Percentiles rank a stretch among this genome's conserved stretches.
Evolutionary conservation across 2,888 invertebrate species (phyloP).

Genomic region (Nymphalis c-album): DNA sequence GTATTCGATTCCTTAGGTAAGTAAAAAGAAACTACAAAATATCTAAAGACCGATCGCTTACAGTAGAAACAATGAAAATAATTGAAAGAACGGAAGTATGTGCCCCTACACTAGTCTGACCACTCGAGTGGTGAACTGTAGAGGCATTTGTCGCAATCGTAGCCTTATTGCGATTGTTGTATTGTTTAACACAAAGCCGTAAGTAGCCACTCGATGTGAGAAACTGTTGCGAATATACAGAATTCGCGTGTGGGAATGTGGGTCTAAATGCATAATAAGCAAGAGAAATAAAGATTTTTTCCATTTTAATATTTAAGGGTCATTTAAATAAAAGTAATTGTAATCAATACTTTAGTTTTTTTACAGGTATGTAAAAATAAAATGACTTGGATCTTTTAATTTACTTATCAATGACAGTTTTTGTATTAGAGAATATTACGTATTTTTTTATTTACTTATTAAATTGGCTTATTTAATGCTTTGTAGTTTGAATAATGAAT

Average conservation of each 20-base stretch:
- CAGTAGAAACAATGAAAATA: conserved; percentile 50
- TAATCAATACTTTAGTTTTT: conserved; percentile 32
- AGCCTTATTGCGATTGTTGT: conserved; percentile 65
- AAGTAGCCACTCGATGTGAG: conserved; percentile 65
- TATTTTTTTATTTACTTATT: too few species aligned
- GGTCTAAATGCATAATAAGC: conserved; percentile 43
- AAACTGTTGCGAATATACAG: conserved; percentile 63
- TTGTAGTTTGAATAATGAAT: too few species aligned
- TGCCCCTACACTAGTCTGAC: conserved; percentile 54
- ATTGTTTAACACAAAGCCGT: conserved; percentile 69
- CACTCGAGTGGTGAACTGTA: conserved; percentile 56
- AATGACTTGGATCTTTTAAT: not conserved
- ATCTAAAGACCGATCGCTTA: conserved; percentile 56
- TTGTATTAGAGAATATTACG: too few species aligned
- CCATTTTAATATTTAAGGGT: conserved; percentile 25
- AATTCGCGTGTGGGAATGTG: conserved; percentile 70
- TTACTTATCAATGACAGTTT: too few species aligned
- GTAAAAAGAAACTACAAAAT: conserved; percentile 17
- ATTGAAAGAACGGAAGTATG: conserved; percentile 50
- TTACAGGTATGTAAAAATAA: not conserved
- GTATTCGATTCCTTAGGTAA: not conserved
- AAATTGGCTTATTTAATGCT: too few species aligned
- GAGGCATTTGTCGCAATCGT: conserved; percentile 46
- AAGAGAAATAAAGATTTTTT: conserved; percentile 23
- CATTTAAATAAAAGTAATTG: conserved; percentile 33